A percentile compares a stretch with the other conserved stretches of the same genome.
Evolutionary conservation across 2,888 invertebrate genomes (phyloP).

Genomic region (Drosophila infuscata): DNA sequence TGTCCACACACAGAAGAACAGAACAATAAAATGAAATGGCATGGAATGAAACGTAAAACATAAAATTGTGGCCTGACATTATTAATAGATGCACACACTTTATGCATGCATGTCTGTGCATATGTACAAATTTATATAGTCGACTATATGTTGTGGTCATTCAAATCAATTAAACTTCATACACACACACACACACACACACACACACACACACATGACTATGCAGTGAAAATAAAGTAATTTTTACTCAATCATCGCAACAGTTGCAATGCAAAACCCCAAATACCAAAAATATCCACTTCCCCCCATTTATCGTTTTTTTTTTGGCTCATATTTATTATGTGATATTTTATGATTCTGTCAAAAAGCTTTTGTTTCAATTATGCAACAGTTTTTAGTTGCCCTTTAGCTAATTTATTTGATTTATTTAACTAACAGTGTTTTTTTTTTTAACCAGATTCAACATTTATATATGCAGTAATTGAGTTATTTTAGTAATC

Average conservation of each 20-base stretch:
- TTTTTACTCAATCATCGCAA: conserved; percentile 21
- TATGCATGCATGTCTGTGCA: not conserved
- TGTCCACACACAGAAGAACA: conserved; percentile 16
- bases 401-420: not conserved
- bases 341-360: not conserved
- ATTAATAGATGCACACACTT: conserved; percentile 60
- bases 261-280: conserved; percentile 20
- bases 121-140: conserved; percentile 5
- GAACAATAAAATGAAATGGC: conserved; percentile 70
- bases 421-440: not conserved
- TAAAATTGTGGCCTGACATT: conserved; percentile 68
- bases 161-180: conserved; percentile 63
- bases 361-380: not conserved
- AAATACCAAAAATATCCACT: not conserved
- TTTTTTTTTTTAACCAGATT: not conserved
- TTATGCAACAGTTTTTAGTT: not conserved
- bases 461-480: not conserved
- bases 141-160: conserved; percentile 50
- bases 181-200: conserved; percentile 29
- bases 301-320: not conserved
- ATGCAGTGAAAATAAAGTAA: conserved; percentile 13
- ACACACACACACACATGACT: conserved; percentile 17
- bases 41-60: conserved; percentile 73
- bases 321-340: not conserved
- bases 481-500: not conserved